Conservation (phyloP, 2,113 vertebrate species). For the Tichodroma muraria region DNA sequence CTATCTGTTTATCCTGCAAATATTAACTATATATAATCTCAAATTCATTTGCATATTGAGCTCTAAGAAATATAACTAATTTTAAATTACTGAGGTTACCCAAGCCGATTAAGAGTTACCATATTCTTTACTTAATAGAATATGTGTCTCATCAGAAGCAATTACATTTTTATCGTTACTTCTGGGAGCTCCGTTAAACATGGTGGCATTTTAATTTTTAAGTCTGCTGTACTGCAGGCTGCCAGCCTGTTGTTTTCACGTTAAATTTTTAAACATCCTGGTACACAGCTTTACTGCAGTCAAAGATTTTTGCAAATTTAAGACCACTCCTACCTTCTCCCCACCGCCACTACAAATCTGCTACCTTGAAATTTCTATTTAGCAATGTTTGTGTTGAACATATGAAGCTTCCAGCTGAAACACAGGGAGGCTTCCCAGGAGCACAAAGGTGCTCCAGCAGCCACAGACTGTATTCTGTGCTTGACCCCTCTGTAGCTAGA, state of each 20-base stretch:
- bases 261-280: constrained; percentile 53
- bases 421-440: background rate
- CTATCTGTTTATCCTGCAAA: background rate
- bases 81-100: background rate
- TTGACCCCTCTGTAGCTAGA: background rate
- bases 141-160: constrained; percentile 36
- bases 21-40: background rate
- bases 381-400: background rate
- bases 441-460: background rate
- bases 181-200: constrained; percentile 51
- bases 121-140: background rate
- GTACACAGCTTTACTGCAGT: background rate
- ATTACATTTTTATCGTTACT: constrained; percentile 51
- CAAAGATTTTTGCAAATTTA: background rate
- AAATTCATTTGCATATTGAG: background rate
- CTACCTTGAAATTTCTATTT: background rate
- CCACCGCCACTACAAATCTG: background rate
- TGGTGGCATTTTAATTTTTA: constrained; percentile 55
- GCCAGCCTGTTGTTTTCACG: constrained; percentile 11
- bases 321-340: background rate
- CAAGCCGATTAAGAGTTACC: background rate
- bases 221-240: constrained; percentile 19
- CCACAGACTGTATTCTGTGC: background rate
- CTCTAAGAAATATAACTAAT: background rate
- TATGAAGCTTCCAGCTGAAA: background rate